Conservation (phyloP, 2,113 vertebrate species). For the Acinonyx jubatus region DNA sequence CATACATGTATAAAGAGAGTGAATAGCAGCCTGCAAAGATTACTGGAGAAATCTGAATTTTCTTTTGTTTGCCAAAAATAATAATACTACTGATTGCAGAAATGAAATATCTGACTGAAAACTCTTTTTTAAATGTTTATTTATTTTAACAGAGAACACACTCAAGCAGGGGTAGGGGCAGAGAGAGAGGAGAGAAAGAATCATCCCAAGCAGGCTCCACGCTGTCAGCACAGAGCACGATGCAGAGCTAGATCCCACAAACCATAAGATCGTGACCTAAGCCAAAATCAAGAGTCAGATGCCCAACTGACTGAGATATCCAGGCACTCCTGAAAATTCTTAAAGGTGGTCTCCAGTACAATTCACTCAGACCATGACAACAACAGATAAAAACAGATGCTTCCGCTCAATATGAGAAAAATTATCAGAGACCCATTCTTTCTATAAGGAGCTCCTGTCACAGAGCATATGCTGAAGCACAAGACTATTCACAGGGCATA, state of each 20-base stretch:
- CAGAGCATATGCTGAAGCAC: not conserved
- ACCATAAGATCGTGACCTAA: no score
- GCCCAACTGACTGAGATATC: no score
- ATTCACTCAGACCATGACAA: not conserved
- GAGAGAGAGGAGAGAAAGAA: no score
- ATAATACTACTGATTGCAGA: not conserved
- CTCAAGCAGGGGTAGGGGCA: no score
- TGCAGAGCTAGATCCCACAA: no score
- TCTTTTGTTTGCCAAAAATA: not conserved
- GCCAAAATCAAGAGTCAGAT: no score
- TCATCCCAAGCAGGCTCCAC: no score
- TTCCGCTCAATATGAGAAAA: not conserved
- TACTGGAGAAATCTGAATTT: not conserved
- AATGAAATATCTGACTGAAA: not conserved
- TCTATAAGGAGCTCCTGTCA: not conserved
- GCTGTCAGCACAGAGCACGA: no score
- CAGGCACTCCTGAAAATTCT: not conserved
- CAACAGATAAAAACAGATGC: not conserved
- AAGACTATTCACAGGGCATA: not conserved
- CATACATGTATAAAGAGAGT: not conserved
- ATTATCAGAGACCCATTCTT: not conserved
- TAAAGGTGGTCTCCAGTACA: constrained; percentile 12
- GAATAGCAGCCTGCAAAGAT: not conserved
- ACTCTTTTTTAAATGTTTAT: not conserved
- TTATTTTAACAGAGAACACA: no score